phyloP scores from a whole-genome alignment of 2,797 vertebrate species.

The Premnoplex brunnescens region DNA sequence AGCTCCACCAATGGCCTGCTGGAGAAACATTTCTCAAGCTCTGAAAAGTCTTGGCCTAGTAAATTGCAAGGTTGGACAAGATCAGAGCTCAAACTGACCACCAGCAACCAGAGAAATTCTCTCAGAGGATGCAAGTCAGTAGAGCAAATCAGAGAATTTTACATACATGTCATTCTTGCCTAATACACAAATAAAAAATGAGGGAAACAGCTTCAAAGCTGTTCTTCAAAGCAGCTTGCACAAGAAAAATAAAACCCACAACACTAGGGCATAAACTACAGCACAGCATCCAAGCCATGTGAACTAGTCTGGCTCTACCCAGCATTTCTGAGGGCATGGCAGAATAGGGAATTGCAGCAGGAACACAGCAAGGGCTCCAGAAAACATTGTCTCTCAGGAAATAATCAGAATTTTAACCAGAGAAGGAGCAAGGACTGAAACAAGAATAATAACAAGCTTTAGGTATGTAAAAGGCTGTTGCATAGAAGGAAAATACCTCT shows the following conservation, averaged over 20 bases:
- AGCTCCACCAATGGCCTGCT: background rate
- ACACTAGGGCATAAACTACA: background rate
- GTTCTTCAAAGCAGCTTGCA: background rate
- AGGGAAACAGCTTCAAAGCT: background rate
- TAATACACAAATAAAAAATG: background rate
- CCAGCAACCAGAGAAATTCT: background rate
- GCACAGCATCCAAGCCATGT: fast-evolving
- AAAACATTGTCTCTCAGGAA: fast-evolving
- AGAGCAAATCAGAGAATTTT: background rate
- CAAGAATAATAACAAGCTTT: fast-evolving
- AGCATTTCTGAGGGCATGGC: fast-evolving
- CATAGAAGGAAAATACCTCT: background rate
- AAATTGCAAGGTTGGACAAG: background rate
- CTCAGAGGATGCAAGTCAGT: background rate
- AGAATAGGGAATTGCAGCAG: background rate
- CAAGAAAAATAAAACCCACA: background rate
- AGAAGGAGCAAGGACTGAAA: background rate
- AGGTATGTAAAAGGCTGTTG: background rate
- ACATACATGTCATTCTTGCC: background rate
- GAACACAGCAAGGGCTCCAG: background rate
- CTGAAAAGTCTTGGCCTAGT: background rate
- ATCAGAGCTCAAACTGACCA: background rate
- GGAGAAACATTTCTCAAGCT: background rate
- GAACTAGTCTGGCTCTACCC: background rate
- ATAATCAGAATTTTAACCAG: fast-evolving